Evolutionary conservation across 1,140 invertebrate genomes (phyloP).

Genomic region (Heliconius hewitsoni): DNA sequence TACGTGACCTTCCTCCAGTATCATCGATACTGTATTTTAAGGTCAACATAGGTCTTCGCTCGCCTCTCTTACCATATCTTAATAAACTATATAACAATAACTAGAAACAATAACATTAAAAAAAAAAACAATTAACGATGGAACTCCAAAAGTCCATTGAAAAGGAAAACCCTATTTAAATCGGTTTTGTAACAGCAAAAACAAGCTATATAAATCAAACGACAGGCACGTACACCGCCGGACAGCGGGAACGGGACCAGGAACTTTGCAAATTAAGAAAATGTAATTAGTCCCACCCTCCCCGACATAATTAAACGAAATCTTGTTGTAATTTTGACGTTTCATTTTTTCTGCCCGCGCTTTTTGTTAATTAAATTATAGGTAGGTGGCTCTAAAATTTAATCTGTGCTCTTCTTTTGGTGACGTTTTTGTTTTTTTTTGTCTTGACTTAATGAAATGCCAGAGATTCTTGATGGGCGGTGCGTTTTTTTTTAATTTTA

Average conservation of each 20-base stretch:
- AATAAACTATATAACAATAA: background rate
- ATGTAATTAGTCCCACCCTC: slow-evolving; percentile 67
- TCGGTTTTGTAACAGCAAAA: background rate
- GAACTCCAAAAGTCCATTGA: background rate
- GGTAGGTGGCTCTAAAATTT: slow-evolving; percentile 63
- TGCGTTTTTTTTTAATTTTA: slow-evolving; percentile 29
- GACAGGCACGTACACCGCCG: slow-evolving; percentile 45
- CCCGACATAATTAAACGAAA: slow-evolving; percentile 75
- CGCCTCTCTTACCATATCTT: too few relatives aligned
- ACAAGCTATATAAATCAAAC: slow-evolving; percentile 30
- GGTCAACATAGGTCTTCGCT: too few relatives aligned
- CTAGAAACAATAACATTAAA: background rate
- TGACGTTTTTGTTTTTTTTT: slow-evolving; percentile 54
- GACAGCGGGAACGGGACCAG: slow-evolving; percentile 38
- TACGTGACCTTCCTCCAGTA: too few relatives aligned
- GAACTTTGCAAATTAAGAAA: slow-evolving; percentile 79
- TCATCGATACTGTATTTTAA: too few relatives aligned
- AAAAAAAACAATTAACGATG: background rate
- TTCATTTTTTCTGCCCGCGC: slow-evolving; percentile 72
- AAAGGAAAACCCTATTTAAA: background rate
- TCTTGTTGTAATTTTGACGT: slow-evolving; percentile 79
- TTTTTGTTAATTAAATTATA: slow-evolving; percentile 69
- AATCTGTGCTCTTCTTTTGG: slow-evolving; percentile 66
- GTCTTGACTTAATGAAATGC: slow-evolving; percentile 61
- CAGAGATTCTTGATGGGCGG: slow-evolving; percentile 69